Evolutionary conservation across 2,797 vertebrate genomes (phyloP).

Genomic region (Coendou prehensilis): DNA sequence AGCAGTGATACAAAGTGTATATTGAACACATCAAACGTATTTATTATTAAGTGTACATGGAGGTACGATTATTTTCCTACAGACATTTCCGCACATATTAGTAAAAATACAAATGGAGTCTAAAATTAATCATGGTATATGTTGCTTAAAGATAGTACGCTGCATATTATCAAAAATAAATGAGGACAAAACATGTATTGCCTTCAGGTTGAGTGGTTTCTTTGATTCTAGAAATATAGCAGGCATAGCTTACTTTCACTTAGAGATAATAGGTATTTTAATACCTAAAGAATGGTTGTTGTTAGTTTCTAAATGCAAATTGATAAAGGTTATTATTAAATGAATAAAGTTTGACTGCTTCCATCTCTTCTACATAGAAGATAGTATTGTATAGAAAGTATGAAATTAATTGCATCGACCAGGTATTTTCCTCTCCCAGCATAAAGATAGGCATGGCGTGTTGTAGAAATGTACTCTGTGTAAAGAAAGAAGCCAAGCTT

Average conservation of each 20-base stretch:
- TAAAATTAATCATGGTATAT: conserved; percentile 65
- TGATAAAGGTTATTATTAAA: conserved; percentile 12
- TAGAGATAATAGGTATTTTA: neutral
- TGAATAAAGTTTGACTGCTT: neutral
- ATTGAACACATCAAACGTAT: neutral
- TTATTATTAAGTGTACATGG: conserved; percentile 39
- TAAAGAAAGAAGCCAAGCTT: neutral
- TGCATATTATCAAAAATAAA: conserved; percentile 41
- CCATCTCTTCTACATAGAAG: neutral
- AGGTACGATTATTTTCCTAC: neutral
- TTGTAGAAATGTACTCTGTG: neutral
- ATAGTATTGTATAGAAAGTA: neutral
- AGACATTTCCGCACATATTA: conserved; percentile 46
- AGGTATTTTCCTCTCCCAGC: neutral
- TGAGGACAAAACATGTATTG: neutral
- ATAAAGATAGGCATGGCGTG: neutral
- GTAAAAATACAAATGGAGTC: conserved; percentile 52
- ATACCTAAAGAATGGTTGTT: conserved; percentile 10
- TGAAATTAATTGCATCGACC: neutral
- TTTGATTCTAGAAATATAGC: neutral
- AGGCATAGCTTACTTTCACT: neutral
- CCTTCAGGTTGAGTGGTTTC: neutral
- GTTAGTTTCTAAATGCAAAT: conserved; percentile 32
- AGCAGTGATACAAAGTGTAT: neutral
- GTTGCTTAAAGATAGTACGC: neutral